A percentile compares a stretch with the other conserved stretches of the same genome.
Conservation (phyloP, 2,888 invertebrate species). For the Drosophila anceps region DNA sequence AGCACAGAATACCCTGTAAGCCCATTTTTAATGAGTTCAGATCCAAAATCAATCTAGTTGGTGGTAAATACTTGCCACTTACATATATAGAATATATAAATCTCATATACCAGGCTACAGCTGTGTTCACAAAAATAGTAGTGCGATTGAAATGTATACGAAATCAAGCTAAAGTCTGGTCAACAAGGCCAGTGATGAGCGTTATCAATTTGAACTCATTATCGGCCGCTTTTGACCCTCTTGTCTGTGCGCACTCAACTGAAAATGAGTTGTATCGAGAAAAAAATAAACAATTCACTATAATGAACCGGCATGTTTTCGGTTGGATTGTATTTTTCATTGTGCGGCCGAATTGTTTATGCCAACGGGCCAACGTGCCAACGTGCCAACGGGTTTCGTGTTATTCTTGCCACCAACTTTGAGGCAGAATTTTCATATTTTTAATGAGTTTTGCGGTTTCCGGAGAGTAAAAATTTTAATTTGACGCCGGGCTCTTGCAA, state of each 20-base stretch:
- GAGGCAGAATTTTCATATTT: conserved; percentile 47
- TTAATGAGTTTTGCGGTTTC: conserved; percentile 54
- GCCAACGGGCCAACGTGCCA: too few relatives aligned
- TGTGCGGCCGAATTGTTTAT: not conserved
- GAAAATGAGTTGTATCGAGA: not conserved
- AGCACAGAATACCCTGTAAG: too few relatives aligned
- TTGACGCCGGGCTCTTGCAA: conserved; percentile 31
- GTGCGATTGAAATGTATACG: not conserved
- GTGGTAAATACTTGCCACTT: too few relatives aligned
- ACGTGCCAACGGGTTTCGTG: conserved; percentile 18
- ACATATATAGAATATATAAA: too few relatives aligned
- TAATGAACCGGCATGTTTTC: conserved; percentile 24
- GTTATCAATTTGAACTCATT: not conserved
- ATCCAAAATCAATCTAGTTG: too few relatives aligned
- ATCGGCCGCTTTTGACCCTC: not conserved
- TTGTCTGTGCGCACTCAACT: not conserved
- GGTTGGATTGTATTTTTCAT: not conserved
- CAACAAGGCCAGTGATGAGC: not conserved
- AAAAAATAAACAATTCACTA: conserved; percentile 5
- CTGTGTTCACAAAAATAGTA: too few relatives aligned
- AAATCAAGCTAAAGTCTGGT: not conserved
- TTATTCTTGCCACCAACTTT: conserved; percentile 20
- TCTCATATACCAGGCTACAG: too few relatives aligned
- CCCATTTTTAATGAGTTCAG: too few relatives aligned
- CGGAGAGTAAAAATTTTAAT: conserved; percentile 23